phyloP scores from a whole-genome alignment of 2,797 vertebrate species.

The Premnoplex brunnescens region DNA sequence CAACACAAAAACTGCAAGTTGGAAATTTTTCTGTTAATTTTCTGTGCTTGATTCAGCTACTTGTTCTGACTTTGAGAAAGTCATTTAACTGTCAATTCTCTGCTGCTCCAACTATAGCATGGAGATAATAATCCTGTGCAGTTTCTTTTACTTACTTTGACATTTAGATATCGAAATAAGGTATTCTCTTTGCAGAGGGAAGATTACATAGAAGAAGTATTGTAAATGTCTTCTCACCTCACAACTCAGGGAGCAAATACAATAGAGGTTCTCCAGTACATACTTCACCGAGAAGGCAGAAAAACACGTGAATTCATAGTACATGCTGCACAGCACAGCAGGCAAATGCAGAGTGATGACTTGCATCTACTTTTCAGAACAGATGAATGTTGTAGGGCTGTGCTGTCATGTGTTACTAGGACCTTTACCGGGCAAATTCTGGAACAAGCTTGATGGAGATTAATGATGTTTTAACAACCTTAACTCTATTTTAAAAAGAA shows the following conservation, averaged over 20 bases:
- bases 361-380: not conserved
- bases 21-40: not conserved
- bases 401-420: not conserved
- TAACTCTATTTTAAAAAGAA: not conserved
- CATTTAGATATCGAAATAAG: conserved; percentile 7
- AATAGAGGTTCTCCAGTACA: not conserved
- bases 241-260: not conserved
- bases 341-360: not conserved
- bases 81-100: conserved; percentile 37
- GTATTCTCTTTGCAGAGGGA: not conserved
- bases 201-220: not conserved
- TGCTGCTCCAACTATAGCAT: not conserved
- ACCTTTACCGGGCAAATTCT: not conserved
- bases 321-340: not conserved
- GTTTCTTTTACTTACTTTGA: conserved; percentile 38
- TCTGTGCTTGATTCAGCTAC: not conserved
- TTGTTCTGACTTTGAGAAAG: conserved; percentile 23
- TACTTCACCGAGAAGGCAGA: not conserved
- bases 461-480: not conserved
- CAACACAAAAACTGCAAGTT: not conserved
- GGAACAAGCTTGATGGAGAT: not conserved
- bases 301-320: not conserved
- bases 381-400: not conserved
- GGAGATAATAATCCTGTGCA: conserved; percentile 3
- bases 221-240: conserved; percentile 15